Conservation (phyloP, 2,797 vertebrate species). For the Orestias chungarensis region DNA sequence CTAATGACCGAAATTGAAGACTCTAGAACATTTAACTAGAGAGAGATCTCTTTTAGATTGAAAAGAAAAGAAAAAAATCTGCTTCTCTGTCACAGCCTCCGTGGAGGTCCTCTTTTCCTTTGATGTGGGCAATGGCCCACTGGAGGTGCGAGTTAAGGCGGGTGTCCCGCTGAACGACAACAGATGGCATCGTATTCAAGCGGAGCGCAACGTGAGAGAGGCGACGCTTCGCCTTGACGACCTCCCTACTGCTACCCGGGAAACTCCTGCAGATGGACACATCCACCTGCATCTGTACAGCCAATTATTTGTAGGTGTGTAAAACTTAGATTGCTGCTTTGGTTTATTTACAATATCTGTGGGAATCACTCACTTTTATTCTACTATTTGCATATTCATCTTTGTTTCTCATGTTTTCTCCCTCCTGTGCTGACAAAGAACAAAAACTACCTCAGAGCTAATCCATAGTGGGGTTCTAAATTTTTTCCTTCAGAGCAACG, state of each 20-base stretch:
- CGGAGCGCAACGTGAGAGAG: slow-evolving; percentile 91
- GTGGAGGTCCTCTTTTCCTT: slow-evolving; percentile 90
- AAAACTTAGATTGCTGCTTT: slow-evolving; percentile 3
- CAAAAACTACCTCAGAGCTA: neutral
- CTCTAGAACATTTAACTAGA: neutral
- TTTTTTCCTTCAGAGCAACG: neutral
- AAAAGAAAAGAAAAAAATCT: neutral
- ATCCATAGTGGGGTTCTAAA: neutral
- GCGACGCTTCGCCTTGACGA: slow-evolving; percentile 87
- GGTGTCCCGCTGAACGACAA: slow-evolving; percentile 83
- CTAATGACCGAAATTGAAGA: neutral
- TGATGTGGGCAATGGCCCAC: slow-evolving; percentile 92
- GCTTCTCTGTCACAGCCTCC: slow-evolving; percentile 78
- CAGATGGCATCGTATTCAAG: slow-evolving; percentile 90
- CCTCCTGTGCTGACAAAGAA: too few relatives aligned
- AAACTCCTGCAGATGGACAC: slow-evolving; percentile 87
- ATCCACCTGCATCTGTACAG: slow-evolving; percentile 93
- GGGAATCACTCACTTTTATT: neutral
- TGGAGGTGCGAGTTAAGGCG: slow-evolving; percentile 82
- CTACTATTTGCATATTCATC: too few relatives aligned
- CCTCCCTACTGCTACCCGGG: slow-evolving; percentile 74
- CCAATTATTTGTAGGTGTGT: slow-evolving; percentile 89
- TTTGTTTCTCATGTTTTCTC: neutral
- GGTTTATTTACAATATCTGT: too few relatives aligned
- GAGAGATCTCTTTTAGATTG: neutral